Base-by-base conservation (phyloP, 2,888 invertebrate genomes). In the Loripinus fragilis region DNA sequence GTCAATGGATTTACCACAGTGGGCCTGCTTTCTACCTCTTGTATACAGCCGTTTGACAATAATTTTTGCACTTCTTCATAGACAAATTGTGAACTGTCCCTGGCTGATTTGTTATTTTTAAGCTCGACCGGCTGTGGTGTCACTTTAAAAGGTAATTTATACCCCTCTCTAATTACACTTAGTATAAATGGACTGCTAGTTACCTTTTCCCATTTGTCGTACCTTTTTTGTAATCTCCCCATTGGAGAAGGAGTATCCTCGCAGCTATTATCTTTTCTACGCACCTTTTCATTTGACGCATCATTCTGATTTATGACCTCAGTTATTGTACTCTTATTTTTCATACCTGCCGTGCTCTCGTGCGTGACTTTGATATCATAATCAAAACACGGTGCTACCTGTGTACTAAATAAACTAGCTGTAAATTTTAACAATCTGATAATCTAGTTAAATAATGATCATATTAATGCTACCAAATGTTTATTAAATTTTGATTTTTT, bases 41-140 rank as follows among this genome's bases (percentile, higher is more conserved):
- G 2, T 12, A 69, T 35, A 33, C 48, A 35, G 25, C 69, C 48
- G 5, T 48, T 50, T 7, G 30, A 15, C 17, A 50, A 50, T 42
- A 69, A 50, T 30, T 5, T 50, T 15, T 45, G 15, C 8, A 69
- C 35, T 50, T 69, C 69, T 25, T 8, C 8, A 20, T 28, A 28
- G 8, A 69, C 69, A 50, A 69, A 69, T 12, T 30, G 10, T 25
- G 28, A 28, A 35, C 33, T 50, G 23, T 69, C 69, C 35, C 30
- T 30, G 25, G 69, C 69, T 2, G 69, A 69, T 35, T 69, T 69
- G 45, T 48, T 69, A n/a, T 69, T 50, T 48, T 17, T 69, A 5
- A 69, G 25, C 10, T 30, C 28, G 1, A 3, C 20, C 15, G 48
- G 30, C 8, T 20, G 30, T 8, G 69, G 69, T 20, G 50, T 10